phyloP scores from a whole-genome alignment of 1,140 invertebrate genomes.

The Plodia interpunctella region DNA sequence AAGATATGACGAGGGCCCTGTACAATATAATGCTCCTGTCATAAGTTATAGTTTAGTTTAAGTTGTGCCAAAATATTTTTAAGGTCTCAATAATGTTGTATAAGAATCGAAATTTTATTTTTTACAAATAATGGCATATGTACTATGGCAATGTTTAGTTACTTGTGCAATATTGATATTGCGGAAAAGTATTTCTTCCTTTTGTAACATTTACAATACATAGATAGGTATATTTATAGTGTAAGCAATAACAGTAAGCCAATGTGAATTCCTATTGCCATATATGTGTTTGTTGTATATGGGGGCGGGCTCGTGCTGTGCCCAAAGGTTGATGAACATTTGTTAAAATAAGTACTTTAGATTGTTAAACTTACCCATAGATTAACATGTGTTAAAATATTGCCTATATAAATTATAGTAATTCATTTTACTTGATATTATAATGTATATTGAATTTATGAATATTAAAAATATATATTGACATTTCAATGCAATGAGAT shows the following conservation, averaged over 20 bases:
- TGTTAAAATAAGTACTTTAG: constrained; percentile 66
- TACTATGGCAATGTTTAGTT: constrained; percentile 61
- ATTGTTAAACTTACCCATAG: constrained; percentile 76
- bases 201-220: constrained; percentile 29
- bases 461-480: constrained; percentile 76
- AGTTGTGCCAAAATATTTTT: constrained; percentile 64
- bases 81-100: constrained; percentile 48
- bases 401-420: constrained; percentile 76
- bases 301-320: constrained; percentile 6
- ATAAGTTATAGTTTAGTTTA: constrained; percentile 39
- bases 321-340: constrained; percentile 35
- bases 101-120: constrained; percentile 43
- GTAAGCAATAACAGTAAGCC: constrained; percentile 41
- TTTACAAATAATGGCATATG: constrained; percentile 59
- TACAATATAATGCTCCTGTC: constrained; percentile 61
- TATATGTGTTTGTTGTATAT: constrained; percentile 54
- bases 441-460: constrained; percentile 77
- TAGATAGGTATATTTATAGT: constrained; percentile 23
- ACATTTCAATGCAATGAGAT: constrained; percentile 54
- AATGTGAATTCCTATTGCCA: constrained; percentile 74
- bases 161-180: constrained; percentile 56
- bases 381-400: constrained; percentile 76
- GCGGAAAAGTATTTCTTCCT: constrained; percentile 60
- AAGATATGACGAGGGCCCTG: constrained; percentile 48
- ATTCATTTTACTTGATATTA: constrained; percentile 76